A percentile compares a stretch with the other conserved stretches of the same genome.
phyloP scores from a whole-genome alignment of 2,113 vertebrate genomes.

The Sorex fumeus region DNA sequence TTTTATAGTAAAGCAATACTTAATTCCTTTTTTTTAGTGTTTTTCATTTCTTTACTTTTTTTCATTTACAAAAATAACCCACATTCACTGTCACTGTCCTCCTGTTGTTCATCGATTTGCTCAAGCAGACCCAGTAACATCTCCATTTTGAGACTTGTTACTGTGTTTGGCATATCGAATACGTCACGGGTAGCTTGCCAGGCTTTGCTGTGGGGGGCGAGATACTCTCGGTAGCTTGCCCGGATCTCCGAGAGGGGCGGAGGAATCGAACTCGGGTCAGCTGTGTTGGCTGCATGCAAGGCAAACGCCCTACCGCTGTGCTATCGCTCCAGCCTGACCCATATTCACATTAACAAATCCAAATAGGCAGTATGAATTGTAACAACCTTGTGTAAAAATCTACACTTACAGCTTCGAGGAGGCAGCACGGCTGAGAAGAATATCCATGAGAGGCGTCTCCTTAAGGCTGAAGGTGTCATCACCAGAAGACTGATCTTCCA shows the following conservation, averaged over 20 bases:
- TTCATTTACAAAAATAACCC: slow-evolving; percentile 66
- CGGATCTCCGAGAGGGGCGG: too few species aligned
- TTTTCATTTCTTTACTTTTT: slow-evolving; percentile 35
- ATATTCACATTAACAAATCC: slow-evolving; percentile 41
- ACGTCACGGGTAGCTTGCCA: too few species aligned
- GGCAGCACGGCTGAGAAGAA: slow-evolving; percentile 71
- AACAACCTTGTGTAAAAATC: neutral
- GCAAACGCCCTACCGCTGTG: too few species aligned
- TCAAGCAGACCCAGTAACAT: too few species aligned
- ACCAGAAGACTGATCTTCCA: slow-evolving; percentile 64
- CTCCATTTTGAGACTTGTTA: too few species aligned
- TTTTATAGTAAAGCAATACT: slow-evolving; percentile 61
- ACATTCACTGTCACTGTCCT: too few species aligned
- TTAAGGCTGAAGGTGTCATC: slow-evolving; percentile 63
- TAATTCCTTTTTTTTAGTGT: slow-evolving; percentile 57
- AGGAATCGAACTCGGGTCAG: too few species aligned
- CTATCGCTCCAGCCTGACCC: neutral
- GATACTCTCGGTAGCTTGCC: too few species aligned
- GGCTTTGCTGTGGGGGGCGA: too few species aligned
- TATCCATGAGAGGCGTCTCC: slow-evolving; percentile 70
- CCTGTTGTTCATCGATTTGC: too few species aligned
- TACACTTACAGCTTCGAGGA: slow-evolving; percentile 84
- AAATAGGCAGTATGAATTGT: slow-evolving; percentile 45
- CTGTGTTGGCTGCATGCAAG: too few species aligned
- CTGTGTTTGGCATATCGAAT: too few species aligned